Conservation (phyloP, 2,797 vertebrate genomes). For the Malurus leucopterus region DNA sequence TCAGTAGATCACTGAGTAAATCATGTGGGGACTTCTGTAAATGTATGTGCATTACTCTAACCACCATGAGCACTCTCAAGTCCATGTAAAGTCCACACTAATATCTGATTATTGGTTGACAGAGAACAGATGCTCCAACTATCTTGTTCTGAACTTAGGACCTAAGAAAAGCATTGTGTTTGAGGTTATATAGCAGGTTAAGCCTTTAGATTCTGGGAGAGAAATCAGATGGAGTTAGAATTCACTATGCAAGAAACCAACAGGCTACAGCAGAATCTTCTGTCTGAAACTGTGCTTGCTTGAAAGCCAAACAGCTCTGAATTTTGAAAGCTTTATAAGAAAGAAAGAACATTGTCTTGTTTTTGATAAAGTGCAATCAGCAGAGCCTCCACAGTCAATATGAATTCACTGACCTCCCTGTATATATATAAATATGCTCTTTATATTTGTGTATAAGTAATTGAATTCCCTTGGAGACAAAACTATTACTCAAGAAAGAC, state of each 20-base stretch:
- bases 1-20: neutral
- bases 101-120: neutral
- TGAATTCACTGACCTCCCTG: neutral
- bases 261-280: neutral
- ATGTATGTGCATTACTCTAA: fast-evolving
- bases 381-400: neutral
- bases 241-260: neutral
- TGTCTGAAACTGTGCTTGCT: neutral
- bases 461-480: conserved; percentile 2
- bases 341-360: neutral
- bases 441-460: neutral
- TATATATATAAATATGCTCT: neutral
- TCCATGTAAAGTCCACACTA: neutral
- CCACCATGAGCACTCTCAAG: fast-evolving
- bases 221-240: neutral
- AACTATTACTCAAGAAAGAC: neutral
- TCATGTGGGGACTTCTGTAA: neutral
- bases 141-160: neutral
- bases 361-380: neutral
- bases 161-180: neutral
- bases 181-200: neutral
- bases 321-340: neutral
- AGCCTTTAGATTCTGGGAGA: neutral
- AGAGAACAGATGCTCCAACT: neutral
- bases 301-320: neutral